Conservation (phyloP, 2,113 vertebrate species). For the Seriola quinqueradiata region DNA sequence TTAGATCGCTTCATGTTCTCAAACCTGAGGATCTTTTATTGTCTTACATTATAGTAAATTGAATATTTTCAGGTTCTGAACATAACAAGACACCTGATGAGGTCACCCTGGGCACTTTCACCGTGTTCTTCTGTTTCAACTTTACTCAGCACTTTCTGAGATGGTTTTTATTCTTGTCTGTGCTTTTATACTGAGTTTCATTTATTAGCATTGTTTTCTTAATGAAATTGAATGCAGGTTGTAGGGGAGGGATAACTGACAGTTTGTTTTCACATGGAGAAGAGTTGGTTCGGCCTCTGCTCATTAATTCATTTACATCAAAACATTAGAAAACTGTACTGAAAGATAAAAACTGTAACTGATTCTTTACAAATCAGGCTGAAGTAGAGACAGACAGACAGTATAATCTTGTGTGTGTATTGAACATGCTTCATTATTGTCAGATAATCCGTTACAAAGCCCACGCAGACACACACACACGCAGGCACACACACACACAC, state of each 20-base stretch:
- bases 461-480: background rate
- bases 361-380: background rate
- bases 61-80: too few relatives aligned
- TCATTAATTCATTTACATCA: background rate
- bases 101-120: too few relatives aligned
- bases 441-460: slow-evolving; percentile 45
- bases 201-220: too few relatives aligned
- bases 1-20: too few relatives aligned
- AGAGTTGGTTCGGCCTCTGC: background rate
- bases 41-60: too few relatives aligned
- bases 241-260: background rate
- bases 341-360: background rate
- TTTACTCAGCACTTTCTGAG: too few relatives aligned
- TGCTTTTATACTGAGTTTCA: too few relatives aligned
- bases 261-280: too few relatives aligned
- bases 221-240: background rate
- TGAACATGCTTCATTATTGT: slow-evolving; percentile 39
- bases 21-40: too few relatives aligned
- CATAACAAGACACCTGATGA: too few relatives aligned
- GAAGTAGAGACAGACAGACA: slow-evolving; percentile 5
- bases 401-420: slow-evolving; percentile 30
- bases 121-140: too few relatives aligned
- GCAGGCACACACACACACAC: slow-evolving; percentile 1
- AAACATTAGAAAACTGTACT: background rate
- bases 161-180: too few relatives aligned